A percentile compares a stretch with the other conserved stretches of the same genome.
Evolutionary conservation across 1,140 invertebrate genomes (phyloP).

Genomic region (Asbolus verrucosus): DNA sequence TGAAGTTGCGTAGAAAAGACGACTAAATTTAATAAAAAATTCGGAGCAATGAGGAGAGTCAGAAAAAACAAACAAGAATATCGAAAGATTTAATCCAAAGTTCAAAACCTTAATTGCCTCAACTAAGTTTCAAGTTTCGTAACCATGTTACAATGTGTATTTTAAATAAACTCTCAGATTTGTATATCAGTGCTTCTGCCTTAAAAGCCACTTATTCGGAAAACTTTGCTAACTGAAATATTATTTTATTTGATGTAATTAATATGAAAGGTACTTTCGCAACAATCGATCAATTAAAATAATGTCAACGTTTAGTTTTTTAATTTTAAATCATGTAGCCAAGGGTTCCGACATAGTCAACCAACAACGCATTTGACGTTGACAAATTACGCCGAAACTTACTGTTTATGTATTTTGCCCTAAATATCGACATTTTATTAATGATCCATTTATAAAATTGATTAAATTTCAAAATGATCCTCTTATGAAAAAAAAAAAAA

Average conservation of each 20-base stretch:
- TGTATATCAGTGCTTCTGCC: too few species aligned
- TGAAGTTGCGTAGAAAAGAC: neutral
- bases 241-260: too few species aligned
- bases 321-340: constrained; percentile 26
- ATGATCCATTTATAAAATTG: constrained; percentile 5
- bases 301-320: constrained; percentile 13
- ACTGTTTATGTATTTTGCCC: constrained; percentile 33
- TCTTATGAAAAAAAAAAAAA: too few species aligned
- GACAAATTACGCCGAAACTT: constrained; percentile 21
- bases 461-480: neutral
- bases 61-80: neutral
- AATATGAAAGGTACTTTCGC: neutral
- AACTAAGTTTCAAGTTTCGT: neutral
- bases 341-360: neutral
- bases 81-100: too few species aligned
- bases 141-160: neutral
- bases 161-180: constrained; percentile 8
- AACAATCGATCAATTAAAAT: constrained; percentile 12
- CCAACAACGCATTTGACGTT: constrained; percentile 4
- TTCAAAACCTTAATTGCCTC: constrained; percentile 1
- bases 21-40: constrained; percentile 2
- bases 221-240: too few species aligned
- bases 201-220: too few species aligned
- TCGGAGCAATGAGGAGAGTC: neutral
- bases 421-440: constrained; percentile 38